Base-by-base conservation (phyloP, 2,113 vertebrate species). In the Gambusia holbrooki region DNA sequence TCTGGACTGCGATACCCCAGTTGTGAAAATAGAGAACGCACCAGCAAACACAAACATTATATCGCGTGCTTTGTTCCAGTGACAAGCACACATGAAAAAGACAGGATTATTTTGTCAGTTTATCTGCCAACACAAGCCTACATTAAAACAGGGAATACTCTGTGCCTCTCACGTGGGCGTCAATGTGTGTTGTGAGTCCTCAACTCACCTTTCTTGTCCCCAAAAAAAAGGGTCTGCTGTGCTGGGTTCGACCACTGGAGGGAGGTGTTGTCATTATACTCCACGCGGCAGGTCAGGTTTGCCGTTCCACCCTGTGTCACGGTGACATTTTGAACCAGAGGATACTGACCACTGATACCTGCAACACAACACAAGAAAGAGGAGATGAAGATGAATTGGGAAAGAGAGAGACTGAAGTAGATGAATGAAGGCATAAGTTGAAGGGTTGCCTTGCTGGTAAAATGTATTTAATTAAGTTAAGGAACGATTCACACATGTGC, bases 211-310 rank as follows among this genome's bases (percentile, higher is more conserved):
- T 99, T 99, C 94, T 99, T 99, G 93, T 99, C 96, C 71, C 98
- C 98, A 15, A 99, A 99, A 92, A 97, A 99, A 33, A 99, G 95
- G 0, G 98, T 99, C 93, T 99, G 98, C 94, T 99, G 98, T 96
- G 98, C 98, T 84, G 98, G 98, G 95, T 99, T 99, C 91, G 98
- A 99, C 98, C 98, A 99, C 98, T 99, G 97, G 97, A 99, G 97
- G 97, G 98, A 99, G 94, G 98, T 99, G 96, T 99, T 98, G 97
- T 99, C 98, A 95, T 99, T 99, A 93, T 97, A 96, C 95, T 99
- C 98, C 93, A 99, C 98, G 76, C 97, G 96, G 94, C 98, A 99
- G 95, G 97, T 99, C 95, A 99, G 91, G 93, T 97, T 98, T 62
- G 95, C 96, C 11, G 96, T 98, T 92, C 95, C 95, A 12, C 98